Percentiles rank a stretch among this genome's conserved stretches.
Evolutionary conservation across 2,797 vertebrate genomes (phyloP).

Genomic region (Anas capensis): DNA sequence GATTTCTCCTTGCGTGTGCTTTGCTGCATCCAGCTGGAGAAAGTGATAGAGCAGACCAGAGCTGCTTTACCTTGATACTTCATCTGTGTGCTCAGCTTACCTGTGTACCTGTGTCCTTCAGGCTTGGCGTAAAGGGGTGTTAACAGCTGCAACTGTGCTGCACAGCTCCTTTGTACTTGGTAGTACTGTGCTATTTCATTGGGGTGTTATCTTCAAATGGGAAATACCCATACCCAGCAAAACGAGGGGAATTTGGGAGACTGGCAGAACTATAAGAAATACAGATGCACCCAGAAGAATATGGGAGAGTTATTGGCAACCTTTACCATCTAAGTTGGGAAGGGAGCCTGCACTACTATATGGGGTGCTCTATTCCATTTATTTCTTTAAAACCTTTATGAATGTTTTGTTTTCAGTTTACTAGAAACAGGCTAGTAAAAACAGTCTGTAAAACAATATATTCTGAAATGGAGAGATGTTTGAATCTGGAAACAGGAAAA

Average conservation of each 20-base stretch:
- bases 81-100: not conserved
- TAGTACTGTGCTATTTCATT: not conserved
- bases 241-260: not conserved
- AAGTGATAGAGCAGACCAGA: not conserved
- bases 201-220: not conserved
- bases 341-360: not conserved
- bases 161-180: not conserved
- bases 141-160: not conserved
- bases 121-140: not conserved
- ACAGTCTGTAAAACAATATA: not conserved
- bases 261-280: not conserved
- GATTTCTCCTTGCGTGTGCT: not conserved
- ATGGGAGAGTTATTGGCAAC: not conserved
- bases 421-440: not conserved
- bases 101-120: not conserved
- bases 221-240: not conserved
- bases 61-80: not conserved
- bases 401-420: not conserved
- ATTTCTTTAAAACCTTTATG: not conserved
- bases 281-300: not conserved
- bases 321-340: not conserved
- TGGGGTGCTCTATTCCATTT: not conserved
- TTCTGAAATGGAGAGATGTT: not conserved
- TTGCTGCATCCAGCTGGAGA: not conserved
- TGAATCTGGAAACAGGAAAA: not conserved